Conservation (phyloP, 2,113 vertebrate genomes). For the Anoura caudifer region DNA sequence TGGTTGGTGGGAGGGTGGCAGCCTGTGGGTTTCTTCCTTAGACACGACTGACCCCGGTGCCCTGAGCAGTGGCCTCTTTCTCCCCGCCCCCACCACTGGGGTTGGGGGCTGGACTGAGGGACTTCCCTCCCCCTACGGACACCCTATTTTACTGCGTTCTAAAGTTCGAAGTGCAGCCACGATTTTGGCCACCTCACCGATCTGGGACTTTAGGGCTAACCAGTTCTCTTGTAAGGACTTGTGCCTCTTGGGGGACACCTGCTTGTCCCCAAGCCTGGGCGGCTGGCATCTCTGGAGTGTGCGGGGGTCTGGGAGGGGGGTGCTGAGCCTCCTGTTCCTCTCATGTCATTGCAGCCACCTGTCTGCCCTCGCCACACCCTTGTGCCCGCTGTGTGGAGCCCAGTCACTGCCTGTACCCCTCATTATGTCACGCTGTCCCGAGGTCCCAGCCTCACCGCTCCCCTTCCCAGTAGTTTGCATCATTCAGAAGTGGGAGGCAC, state of each 20-base stretch:
- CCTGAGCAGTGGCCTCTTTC: not conserved
- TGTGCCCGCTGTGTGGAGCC: constrained; percentile 16
- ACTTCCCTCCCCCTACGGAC: not conserved
- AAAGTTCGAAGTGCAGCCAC: constrained; percentile 21
- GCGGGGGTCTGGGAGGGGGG: not conserved
- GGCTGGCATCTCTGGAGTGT: not conserved
- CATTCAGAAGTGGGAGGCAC: not conserved
- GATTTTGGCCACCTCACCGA: constrained; percentile 41
- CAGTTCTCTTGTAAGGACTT: constrained; percentile 62
- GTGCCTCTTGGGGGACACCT: constrained; percentile 41
- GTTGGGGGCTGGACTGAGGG: not conserved
- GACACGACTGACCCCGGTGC: not conserved
- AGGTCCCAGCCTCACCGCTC: not conserved
- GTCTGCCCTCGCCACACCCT: not conserved
- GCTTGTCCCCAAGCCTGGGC: constrained; percentile 27
- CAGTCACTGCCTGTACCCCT: constrained; percentile 32
- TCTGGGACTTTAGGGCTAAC: constrained; percentile 61
- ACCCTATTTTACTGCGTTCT: not conserved
- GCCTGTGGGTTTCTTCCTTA: not conserved
- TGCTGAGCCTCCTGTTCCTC: not conserved
- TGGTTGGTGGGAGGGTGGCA: not conserved
- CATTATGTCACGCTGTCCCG: not conserved
- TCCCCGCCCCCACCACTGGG: not conserved
- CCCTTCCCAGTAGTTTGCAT: not conserved
- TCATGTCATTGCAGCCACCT: not conserved